Evolutionary conservation across 2,113 vertebrate species (phyloP), one percentile per base, ranked within the genome.

Genomic region (Herpetotheres cachinnans): DNA sequence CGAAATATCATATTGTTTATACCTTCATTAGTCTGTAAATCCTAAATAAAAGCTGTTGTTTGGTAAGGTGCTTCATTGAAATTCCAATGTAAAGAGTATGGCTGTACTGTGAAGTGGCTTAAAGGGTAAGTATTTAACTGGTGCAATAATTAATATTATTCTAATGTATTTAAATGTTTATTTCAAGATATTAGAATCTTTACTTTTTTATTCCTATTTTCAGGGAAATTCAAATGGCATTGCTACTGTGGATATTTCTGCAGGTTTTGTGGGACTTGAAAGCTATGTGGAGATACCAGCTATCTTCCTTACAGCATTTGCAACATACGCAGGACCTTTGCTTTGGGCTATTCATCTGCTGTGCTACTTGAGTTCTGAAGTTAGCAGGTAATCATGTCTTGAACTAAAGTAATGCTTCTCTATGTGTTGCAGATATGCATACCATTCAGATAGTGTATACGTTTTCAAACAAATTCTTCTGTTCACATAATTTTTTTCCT

Each of bases 171-270:
- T 61, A 42, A 70, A 27, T 47, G 4, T 38, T 30, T 81, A 32
- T 73, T 58, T 62, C 27, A 49, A 65, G 17, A 13, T 52, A 30
- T 26, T 74, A 70, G 20, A 77, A 29, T 83, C 25, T 73, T 86
- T 38, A 46, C 49, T 55, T 44, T 72, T 71, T 89, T 97, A 27
- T 97, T 80, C 63, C 6, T 55, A 3, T 92, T 97, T 98, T 89
- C 98, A 99, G 99, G 99, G 99, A 9, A 99, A 99, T 97, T 99
- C 99, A 86, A 99, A 99, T 96, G 99, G 99, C 96, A 99, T 99
- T 27, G 98, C 98, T 93, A 99, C 99, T 1, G 98, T 99, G 49
- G 99, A 99, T 96, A 95, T 99, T 94, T 99, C 99, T 2, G 99
- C 99, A 6, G 99, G 99, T 76, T 99, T 99, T 49, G 98, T 99